These are phyloP conservation scores for Poeciliopsis paucimaculata DNA, from an alignment of 2,797 vertebrate species.

Conservation along the genomic window DNA sequence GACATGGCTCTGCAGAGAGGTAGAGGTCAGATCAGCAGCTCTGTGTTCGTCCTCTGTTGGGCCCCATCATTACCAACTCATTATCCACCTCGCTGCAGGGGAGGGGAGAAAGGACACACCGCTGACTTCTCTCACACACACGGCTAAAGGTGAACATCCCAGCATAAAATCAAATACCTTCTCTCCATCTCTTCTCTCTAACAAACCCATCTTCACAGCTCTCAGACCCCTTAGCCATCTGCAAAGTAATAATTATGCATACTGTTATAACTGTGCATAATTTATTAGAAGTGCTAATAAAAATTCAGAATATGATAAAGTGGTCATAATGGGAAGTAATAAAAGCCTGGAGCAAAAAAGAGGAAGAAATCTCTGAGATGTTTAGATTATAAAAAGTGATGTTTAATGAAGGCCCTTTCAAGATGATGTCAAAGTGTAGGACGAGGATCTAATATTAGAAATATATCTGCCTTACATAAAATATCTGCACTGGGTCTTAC, in stretches of 20 bases:
- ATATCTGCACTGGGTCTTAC: background rate
- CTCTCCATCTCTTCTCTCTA: constrained; percentile 7
- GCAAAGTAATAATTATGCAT: constrained; percentile 51
- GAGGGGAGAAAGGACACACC: constrained; percentile 65
- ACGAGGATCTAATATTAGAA: background rate
- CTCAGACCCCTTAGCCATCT: constrained; percentile 38
- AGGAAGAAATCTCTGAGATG: constrained; percentile 1
- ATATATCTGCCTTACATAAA: background rate
- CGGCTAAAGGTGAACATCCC: constrained; percentile 24
- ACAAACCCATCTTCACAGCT: constrained; percentile 19
- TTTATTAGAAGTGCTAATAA: constrained; percentile 52
- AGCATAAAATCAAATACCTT: constrained; percentile 21
- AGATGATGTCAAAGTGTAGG: constrained; percentile 6
- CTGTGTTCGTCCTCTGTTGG: constrained; percentile 46
- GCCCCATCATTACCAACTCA: constrained; percentile 70
- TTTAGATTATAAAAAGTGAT: constrained; percentile 35
- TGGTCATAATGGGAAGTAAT: constrained; percentile 42
- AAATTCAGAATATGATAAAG: constrained; percentile 54
- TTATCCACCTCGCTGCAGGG: constrained; percentile 67
- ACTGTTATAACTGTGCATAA: constrained; percentile 58
- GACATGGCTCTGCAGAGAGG: constrained; percentile 25
- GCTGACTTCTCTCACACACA: constrained; percentile 32
- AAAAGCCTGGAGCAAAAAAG: constrained; percentile 31
- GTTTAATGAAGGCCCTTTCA: constrained; percentile 25
- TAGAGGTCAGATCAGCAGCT: constrained; percentile 62